Base-by-base conservation (phyloP, 1,140 invertebrate species). In the Oppia nitens region DNA sequence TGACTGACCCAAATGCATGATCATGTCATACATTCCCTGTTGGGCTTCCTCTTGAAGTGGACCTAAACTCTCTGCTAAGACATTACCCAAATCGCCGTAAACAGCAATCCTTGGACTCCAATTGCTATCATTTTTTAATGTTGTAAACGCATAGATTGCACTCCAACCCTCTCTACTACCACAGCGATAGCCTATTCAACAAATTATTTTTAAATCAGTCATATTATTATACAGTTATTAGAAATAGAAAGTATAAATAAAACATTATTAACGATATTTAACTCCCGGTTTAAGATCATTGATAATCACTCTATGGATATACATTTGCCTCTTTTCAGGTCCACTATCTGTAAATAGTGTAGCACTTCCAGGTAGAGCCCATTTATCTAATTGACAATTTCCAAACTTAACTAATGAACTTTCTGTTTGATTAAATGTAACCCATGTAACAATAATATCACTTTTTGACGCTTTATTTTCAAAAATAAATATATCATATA, bases 1-100 rank as follows among this genome's bases (percentile, higher is more conserved):
- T n/a, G n/a, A n/a, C n/a, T n/a, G n/a, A 70, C 91, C 92, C 60
- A 93, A 85, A 75, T 97, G 92, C 51, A 96, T 75, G 57, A 90
- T 81, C 61, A 84, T 78, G 74, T 97, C 87, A 70, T 88, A 92
- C 63, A 80, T 71, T n/a, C 79, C 83, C 28, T 75, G 73, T 66
- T 88, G 79, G 0, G 83, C 79, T 66, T 95, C 91, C 63, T 83
- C 73, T 70, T 90, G 85, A 28, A 96, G 71, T 51, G 82, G 74
- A 0, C 80, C 76, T 45, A 93, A 73, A n/a, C 87, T 87, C 6
- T 57, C 21, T 12, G 49, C 64, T 21, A 63, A 60, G 21, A 47
- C 54, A 47, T 50, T 88, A 2, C 90, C 90, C 81, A 94, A 82
- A 71, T 94, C 90, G 0, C 90, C 92, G 69, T 83, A 94, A 60